Conservation (phyloP, 2,797 vertebrate genomes). For the Poecilia picta region DNA sequence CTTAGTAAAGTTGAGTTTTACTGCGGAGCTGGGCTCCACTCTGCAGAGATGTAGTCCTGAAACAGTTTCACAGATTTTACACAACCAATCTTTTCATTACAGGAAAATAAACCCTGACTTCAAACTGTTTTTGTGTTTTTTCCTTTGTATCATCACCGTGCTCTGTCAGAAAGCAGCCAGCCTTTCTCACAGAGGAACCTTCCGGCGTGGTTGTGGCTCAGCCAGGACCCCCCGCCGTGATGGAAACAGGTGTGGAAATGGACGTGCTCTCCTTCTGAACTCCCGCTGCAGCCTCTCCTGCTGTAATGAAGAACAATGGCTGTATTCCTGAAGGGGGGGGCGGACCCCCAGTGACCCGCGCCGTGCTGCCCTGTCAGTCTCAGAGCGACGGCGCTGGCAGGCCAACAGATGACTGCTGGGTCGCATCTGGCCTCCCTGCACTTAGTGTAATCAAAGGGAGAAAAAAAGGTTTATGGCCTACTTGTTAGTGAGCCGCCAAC, state of each 20-base stretch:
- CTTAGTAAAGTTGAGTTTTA: constrained; percentile 1
- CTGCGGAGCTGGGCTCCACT: not conserved
- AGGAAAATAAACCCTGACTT: too few species aligned
- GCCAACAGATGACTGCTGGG: constrained; percentile 72
- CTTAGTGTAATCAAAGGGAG: constrained; percentile 81
- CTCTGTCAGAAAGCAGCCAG: constrained; percentile 3
- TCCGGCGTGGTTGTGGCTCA: constrained; percentile 25
- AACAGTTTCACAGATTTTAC: constrained; percentile 13
- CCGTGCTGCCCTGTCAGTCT: constrained; percentile 27
- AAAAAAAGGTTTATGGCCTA: constrained; percentile 71
- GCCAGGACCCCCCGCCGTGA: constrained; percentile 41
- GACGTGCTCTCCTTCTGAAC: constrained; percentile 59
- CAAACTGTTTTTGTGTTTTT: not conserved
- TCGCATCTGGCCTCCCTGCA: constrained; percentile 78
- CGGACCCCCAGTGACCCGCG: constrained; percentile 26
- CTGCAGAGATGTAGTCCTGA: not conserved
- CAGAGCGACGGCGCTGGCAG: constrained; percentile 53
- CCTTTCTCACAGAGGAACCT: constrained; percentile 12
- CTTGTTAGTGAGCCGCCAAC: constrained; percentile 73
- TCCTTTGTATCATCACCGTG: constrained; percentile 11
- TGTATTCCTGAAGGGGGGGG: constrained; percentile 63
- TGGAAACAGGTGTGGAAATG: constrained; percentile 73
- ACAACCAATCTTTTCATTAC: constrained; percentile 1
- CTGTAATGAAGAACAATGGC: constrained; percentile 76
- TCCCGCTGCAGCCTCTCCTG: constrained; percentile 49